phyloP scores from a whole-genome alignment of 2,113 vertebrate genomes.

The Cervus canadensis region DNA sequence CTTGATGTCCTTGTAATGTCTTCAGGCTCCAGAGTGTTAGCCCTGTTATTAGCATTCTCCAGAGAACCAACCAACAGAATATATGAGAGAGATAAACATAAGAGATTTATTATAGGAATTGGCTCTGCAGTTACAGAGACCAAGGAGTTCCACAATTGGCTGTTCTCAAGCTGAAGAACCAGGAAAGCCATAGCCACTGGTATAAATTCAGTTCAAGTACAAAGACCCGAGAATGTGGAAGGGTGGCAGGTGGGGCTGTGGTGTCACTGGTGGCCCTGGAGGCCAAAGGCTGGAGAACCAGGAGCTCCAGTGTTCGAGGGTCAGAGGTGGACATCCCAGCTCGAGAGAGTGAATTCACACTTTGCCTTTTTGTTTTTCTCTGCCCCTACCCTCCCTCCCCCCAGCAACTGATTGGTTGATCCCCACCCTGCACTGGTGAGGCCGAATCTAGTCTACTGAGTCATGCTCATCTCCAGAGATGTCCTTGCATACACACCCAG shows the following conservation, averaged over 20 bases:
- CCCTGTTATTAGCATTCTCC: not conserved
- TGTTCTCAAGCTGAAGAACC: not conserved
- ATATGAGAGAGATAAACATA: not conserved
- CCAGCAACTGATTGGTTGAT: not conserved
- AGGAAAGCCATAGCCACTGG: not conserved
- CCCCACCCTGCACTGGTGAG: not conserved
- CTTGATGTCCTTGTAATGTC: not conserved
- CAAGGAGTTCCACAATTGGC: not conserved
- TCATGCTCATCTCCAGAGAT: not conserved
- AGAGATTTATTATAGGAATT: not conserved
- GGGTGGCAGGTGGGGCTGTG: not conserved
- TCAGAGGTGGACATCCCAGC: not conserved
- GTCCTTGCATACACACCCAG: not conserved
- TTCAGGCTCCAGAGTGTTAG: not conserved
- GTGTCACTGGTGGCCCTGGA: not conserved
- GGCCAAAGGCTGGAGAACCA: not conserved
- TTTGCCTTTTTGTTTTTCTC: not conserved
- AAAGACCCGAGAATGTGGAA: not conserved
- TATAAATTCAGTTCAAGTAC: not conserved
- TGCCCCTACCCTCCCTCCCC: not conserved
- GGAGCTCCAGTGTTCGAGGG: not conserved
- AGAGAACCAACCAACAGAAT: not conserved
- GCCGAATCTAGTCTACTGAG: not conserved
- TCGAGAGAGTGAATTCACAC: not conserved
- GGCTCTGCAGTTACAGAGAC: not conserved